A percentile compares a stretch with the other conserved stretches of the same genome.
These are phyloP conservation scores for Acanthosepion lycidas DNA, from an alignment of 2,888 invertebrate genomes.

Conservation along the genomic window DNA sequence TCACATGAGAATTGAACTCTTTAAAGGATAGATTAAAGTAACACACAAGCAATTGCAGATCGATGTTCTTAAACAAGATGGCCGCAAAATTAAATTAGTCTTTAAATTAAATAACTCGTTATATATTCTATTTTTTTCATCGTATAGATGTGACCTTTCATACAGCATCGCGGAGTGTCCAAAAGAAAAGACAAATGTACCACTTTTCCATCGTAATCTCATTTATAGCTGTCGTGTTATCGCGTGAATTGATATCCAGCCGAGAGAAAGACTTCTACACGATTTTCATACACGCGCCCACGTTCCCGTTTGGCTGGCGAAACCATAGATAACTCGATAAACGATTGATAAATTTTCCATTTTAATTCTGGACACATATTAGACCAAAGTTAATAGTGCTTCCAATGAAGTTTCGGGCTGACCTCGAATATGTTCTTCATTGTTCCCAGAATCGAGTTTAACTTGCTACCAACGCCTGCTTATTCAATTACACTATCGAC, in stretches of 20 bases:
- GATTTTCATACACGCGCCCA: not conserved
- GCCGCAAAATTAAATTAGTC: too few species aligned
- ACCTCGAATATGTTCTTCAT: not conserved
- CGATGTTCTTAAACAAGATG: too few species aligned
- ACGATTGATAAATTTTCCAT: not conserved
- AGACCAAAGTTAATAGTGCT: not conserved
- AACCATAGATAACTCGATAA: not conserved
- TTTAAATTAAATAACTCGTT: too few species aligned
- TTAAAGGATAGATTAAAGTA: too few species aligned
- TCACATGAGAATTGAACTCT: too few species aligned
- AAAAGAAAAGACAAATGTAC: not conserved
- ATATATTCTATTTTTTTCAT: too few species aligned
- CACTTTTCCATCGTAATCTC: not conserved
- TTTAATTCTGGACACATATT: slow-evolving; percentile 11
- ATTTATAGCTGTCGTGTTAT: not conserved
- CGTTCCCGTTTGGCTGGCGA: not conserved
- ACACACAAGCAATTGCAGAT: too few species aligned
- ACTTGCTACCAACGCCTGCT: not conserved
- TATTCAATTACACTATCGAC: not conserved
- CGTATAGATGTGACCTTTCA: too few species aligned
- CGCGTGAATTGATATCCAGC: not conserved
- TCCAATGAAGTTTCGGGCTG: not conserved
- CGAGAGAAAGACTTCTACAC: not conserved
- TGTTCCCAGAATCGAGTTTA: not conserved
- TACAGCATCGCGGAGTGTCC: too few species aligned